phyloP scores from a whole-genome alignment of 1,140 invertebrate genomes.

The Lepidotrigona ventralis region DNA sequence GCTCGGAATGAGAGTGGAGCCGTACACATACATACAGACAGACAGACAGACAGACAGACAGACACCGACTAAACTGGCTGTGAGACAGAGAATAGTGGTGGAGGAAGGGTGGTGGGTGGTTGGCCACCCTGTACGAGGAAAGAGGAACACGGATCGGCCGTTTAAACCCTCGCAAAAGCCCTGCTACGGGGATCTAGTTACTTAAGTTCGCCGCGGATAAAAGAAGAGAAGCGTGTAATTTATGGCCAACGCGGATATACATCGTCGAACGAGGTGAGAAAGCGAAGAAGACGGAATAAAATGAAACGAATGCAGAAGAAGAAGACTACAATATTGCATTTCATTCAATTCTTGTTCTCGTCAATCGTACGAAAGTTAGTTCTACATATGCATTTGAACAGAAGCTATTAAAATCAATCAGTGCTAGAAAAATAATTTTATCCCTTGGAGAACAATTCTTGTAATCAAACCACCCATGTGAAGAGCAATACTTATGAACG shows the following conservation, averaged over 20 bases:
- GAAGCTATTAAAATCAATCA: too few species aligned
- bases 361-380: too few species aligned
- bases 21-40: neutral
- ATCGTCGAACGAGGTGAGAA: constrained; percentile 41
- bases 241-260: constrained; percentile 60
- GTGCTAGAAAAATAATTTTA: too few species aligned
- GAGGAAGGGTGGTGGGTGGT: constrained; percentile 12
- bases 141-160: constrained; percentile 44
- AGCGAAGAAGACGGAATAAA: constrained; percentile 51
- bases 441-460: too few species aligned
- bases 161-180: constrained; percentile 63
- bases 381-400: too few species aligned
- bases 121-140: constrained; percentile 49
- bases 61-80: neutral
- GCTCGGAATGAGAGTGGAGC: constrained; percentile 57
- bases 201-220: constrained; percentile 65
- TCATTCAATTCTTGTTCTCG: too few species aligned
- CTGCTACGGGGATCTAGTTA: constrained; percentile 63
- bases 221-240: constrained; percentile 58
- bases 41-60: neutral
- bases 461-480: too few species aligned
- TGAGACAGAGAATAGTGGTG: neutral
- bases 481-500: too few species aligned
- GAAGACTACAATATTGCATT: too few species aligned
- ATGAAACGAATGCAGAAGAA: constrained; percentile 29